Evolutionary conservation across 1,140 invertebrate species (phyloP).

Genomic region (Periplaneta americana): DNA sequence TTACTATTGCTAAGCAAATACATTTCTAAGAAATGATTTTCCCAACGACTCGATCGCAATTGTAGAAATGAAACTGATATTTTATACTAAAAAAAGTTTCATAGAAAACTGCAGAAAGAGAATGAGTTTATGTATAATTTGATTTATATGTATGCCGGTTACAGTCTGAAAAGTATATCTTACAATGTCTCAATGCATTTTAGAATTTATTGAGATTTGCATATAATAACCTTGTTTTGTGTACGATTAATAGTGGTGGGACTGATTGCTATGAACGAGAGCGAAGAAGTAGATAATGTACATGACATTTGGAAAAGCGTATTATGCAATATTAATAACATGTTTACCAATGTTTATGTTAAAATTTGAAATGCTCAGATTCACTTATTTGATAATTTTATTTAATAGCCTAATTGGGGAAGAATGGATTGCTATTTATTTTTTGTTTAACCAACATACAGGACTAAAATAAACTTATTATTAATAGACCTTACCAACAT

Average conservation of each 20-base stretch:
- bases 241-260: background rate
- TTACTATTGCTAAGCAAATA: background rate
- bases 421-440: too few species aligned
- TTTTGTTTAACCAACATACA: too few species aligned
- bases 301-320: background rate
- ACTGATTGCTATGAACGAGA: background rate
- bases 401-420: too few species aligned
- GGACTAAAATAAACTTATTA: too few species aligned
- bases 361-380: background rate
- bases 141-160: background rate
- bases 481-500: too few species aligned
- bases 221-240: background rate
- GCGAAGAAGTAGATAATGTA: background rate
- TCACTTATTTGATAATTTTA: too few species aligned
- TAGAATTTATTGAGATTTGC: background rate
- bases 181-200: background rate
- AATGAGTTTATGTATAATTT: background rate
- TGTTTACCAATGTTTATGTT: background rate
- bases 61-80: background rate
- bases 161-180: background rate
- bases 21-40: background rate
- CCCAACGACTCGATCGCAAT: background rate
- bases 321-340: background rate
- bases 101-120: background rate
- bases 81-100: background rate